These are phyloP conservation scores for Pachyseris speciosa DNA, from an alignment of 64 coral and sea anemone species.

Conservation along the genomic window DNA sequence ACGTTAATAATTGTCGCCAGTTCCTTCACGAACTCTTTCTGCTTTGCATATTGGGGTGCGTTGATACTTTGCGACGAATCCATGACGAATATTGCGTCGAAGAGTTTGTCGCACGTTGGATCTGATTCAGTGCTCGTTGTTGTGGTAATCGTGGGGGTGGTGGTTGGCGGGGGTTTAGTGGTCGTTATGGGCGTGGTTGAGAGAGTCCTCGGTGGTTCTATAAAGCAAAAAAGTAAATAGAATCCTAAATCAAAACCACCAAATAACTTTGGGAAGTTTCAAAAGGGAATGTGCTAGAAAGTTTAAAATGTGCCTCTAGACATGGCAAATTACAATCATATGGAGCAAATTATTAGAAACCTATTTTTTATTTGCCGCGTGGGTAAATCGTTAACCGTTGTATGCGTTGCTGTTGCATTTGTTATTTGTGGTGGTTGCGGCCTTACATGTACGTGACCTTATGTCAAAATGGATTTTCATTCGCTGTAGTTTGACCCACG, in stretches of 20 bases:
- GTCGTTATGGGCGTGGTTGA: background rate
- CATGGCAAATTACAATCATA: no score
- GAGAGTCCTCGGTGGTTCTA: background rate
- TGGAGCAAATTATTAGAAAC: no score
- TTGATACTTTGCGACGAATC: constrained; percentile 90
- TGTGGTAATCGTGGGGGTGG: background rate
- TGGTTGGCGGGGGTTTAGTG: background rate
- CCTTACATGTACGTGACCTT: no score
- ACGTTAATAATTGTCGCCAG: constrained; percentile 70
- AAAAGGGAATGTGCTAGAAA: no score
- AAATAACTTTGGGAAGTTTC: no score
- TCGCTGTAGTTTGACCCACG: background rate
- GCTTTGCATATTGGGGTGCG: constrained; percentile 49
- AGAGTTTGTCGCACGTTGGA: constrained; percentile 29
- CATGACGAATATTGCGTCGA: constrained; percentile 77
- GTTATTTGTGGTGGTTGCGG: no score
- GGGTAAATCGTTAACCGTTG: no score
- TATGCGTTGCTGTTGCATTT: no score
- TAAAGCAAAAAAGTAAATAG: background rate
- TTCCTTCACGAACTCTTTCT: constrained; percentile 81
- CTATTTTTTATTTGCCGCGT: no score
- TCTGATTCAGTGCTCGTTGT: background rate
- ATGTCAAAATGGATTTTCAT: no score
- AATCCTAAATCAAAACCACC: no score
- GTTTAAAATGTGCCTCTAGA: no score